Evolutionary conservation across 1,140 invertebrate genomes (phyloP).

Genomic region (Lepidotrigona ventralis): DNA sequence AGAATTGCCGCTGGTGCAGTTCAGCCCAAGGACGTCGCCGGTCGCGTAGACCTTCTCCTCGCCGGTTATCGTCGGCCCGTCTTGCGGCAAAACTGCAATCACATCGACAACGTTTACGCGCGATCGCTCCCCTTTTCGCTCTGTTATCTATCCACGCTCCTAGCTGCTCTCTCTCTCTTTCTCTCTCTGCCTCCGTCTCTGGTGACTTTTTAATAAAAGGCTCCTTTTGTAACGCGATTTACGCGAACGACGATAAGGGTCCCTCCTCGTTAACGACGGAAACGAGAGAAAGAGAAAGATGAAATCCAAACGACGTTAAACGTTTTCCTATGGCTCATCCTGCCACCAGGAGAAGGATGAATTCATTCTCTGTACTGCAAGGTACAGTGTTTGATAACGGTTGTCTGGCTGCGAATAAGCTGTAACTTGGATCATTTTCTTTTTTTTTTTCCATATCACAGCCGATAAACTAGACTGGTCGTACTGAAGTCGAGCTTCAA

Average conservation of each 20-base stretch:
- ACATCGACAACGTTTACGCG: conserved; percentile 52
- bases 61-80: conserved; percentile 89
- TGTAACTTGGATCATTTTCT: background rate
- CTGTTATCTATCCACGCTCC: too few species aligned
- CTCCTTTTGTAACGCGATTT: conserved; percentile 37
- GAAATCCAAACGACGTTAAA: conserved; percentile 38
- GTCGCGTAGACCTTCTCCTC: conserved; percentile 88
- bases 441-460: too few species aligned
- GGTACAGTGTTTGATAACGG: background rate
- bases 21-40: conserved; percentile 89
- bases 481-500: too few species aligned
- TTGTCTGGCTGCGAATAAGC: background rate
- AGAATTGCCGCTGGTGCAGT: conserved; percentile 91
- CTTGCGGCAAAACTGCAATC: conserved; percentile 86
- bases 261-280: conserved; percentile 50
- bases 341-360: background rate
- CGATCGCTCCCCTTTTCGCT: background rate
- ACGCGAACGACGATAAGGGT: conserved; percentile 28
- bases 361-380: background rate
- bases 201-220: too few species aligned
- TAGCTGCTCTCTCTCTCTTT: background rate
- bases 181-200: background rate
- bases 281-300: background rate
- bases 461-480: too few species aligned
- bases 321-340: conserved; percentile 36